phyloP scores from a whole-genome alignment of 2,797 vertebrate genomes.

The Ptychobarbus kaznakovi region DNA sequence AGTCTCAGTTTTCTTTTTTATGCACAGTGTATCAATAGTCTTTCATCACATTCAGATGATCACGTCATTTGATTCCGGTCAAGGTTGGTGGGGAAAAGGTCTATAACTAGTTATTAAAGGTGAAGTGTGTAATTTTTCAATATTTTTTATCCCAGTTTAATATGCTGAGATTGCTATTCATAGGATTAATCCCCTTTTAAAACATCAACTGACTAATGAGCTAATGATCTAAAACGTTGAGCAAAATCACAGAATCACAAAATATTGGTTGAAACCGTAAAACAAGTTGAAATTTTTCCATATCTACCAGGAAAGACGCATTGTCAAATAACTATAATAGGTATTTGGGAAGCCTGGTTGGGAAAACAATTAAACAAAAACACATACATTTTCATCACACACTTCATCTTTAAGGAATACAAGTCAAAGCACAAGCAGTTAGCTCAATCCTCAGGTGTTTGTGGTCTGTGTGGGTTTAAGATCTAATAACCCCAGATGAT shows the following conservation, averaged over 20 bases:
- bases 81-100: neutral
- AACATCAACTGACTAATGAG: neutral
- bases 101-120: neutral
- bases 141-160: neutral
- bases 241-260: neutral
- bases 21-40: slow-evolving; percentile 12
- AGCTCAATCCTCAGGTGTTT: neutral
- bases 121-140: neutral
- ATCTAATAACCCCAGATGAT: neutral
- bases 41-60: slow-evolving; percentile 2
- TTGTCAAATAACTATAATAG: neutral
- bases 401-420: neutral
- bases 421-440: slow-evolving; percentile 12
- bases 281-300: neutral
- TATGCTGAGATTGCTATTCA: neutral
- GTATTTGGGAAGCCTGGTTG: slow-evolving; percentile 13
- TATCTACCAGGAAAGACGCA: neutral
- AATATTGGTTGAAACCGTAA: neutral
- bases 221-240: neutral
- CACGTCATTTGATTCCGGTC: neutral
- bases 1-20: slow-evolving; percentile 25
- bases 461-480: slow-evolving; percentile 12
- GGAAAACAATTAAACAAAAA: neutral
- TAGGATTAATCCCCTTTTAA: neutral
- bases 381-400: neutral